Evolutionary conservation across 2,113 vertebrate species (phyloP).

Genomic region (Calyptomena viridis): DNA sequence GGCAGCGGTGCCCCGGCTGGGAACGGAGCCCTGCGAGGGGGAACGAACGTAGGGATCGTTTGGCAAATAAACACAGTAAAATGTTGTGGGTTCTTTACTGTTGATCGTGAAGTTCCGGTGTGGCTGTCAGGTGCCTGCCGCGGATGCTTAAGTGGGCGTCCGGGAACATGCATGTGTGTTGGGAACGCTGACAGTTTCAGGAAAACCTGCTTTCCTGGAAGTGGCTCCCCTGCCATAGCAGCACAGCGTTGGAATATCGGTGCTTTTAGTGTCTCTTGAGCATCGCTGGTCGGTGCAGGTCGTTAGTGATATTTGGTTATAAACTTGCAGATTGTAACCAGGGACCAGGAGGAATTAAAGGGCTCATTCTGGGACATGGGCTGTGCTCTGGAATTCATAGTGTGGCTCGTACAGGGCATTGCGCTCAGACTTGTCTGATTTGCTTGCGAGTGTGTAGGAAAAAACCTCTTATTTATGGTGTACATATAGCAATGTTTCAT

Average conservation of each 20-base stretch:
- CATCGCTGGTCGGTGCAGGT: too few relatives aligned
- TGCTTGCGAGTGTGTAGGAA: background rate
- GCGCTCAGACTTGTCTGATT: background rate
- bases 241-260: too few relatives aligned
- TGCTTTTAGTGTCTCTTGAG: background rate
- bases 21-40: background rate
- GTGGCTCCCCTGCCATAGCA: background rate
- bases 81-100: rapidly evolving
- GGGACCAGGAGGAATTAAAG: background rate
- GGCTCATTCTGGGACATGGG: background rate
- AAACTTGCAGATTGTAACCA: background rate
- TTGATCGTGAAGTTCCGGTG: rapidly evolving
- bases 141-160: rapidly evolving
- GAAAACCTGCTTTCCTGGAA: background rate
- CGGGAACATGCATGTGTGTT: rapidly evolving
- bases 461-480: background rate
- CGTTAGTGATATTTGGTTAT: background rate
- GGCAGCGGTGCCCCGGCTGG: background rate
- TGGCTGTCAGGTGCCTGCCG: rapidly evolving
- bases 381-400: background rate
- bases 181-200: background rate
- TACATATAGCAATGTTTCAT: background rate
- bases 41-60: background rate
- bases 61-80: background rate
- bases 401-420: background rate